Evolutionary conservation across 2,797 vertebrate species (phyloP), one percentile per base, ranked within the genome.

Genomic region (Antrozous pallidus): DNA sequence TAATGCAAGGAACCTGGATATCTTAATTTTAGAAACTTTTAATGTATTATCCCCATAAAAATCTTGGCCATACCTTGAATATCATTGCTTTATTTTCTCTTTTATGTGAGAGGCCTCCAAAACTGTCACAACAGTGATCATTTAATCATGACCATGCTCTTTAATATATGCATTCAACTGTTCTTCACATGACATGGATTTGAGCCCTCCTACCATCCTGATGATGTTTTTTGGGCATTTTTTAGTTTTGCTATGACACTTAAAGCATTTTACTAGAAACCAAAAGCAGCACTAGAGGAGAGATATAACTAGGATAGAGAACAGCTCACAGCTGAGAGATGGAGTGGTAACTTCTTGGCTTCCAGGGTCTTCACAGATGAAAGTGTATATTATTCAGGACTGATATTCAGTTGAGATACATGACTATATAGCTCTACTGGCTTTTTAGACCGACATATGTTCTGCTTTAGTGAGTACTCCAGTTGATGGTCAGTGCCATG

Each of bases 181-280:
- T 69, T 80, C 12, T 70, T 92, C 49, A 31, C 38, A 33, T 83
- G 51, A 12, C 61, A 70, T 93, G 36, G 13, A 86, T 84, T 61
- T 54, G 24, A 94, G 45, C 42, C 40, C 26, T 93, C 79, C 83
- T 84, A 28, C 42, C n/a, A 54, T 77, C n/a, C n/a, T 83, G 78
- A 85, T 92, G 36, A 61, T 90, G 45, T 78, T 95, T 84, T 45
- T 67, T 91, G 26, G 20, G 45, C 85, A 51, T 38, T 16, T 75
- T 94, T 96, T 22, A 71, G 70, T 26, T 91, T 94, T 92, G 78
- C 92, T 88, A 22, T 82, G 88, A 33, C 74, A 88, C 88, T 80
- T 63, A 88, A 94, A 93, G 58, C 51, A 95, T 93, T 94, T 90
- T 96, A 94, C 90, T 93, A 63, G 92, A 90, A 90, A 93, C n/a